phyloP scores from a whole-genome alignment of 2,797 vertebrate species.

The Neomorphus geoffroyi region DNA sequence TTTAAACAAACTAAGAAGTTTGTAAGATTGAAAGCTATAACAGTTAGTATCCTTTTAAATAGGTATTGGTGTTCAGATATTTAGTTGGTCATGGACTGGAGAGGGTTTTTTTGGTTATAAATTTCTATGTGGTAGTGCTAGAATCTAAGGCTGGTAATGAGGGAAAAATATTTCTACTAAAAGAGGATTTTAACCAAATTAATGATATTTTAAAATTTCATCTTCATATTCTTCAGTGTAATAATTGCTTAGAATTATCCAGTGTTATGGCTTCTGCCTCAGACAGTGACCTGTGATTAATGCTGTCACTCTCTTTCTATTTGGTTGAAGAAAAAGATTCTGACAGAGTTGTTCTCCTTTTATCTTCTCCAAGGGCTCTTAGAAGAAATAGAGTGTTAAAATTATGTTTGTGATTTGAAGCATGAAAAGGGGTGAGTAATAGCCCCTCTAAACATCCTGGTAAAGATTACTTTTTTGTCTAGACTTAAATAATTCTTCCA shows the following conservation, averaged over 20 bases:
- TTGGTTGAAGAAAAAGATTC: background rate
- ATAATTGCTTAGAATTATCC: background rate
- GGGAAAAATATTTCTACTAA: background rate
- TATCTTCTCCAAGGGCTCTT: background rate
- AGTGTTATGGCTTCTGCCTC: background rate
- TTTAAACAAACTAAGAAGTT: background rate
- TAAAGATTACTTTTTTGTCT: background rate
- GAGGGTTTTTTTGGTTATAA: background rate
- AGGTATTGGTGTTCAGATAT: background rate
- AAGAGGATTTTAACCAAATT: background rate
- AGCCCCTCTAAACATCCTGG: background rate
- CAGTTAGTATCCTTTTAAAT: background rate
- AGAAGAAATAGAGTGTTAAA: conserved; percentile 15
- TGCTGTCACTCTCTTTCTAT: background rate
- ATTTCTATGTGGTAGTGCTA: background rate
- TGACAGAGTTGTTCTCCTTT: background rate
- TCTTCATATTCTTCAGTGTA: background rate
- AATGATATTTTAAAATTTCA: background rate
- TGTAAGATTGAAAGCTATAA: background rate
- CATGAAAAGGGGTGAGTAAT: background rate
- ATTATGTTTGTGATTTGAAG: background rate
- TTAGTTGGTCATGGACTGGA: background rate
- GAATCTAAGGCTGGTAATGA: background rate
- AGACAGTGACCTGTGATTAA: background rate
- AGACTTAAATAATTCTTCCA: background rate